Base-by-base conservation (phyloP, 2,888 invertebrate species). In the Choristoneura rosaceana region DNA sequence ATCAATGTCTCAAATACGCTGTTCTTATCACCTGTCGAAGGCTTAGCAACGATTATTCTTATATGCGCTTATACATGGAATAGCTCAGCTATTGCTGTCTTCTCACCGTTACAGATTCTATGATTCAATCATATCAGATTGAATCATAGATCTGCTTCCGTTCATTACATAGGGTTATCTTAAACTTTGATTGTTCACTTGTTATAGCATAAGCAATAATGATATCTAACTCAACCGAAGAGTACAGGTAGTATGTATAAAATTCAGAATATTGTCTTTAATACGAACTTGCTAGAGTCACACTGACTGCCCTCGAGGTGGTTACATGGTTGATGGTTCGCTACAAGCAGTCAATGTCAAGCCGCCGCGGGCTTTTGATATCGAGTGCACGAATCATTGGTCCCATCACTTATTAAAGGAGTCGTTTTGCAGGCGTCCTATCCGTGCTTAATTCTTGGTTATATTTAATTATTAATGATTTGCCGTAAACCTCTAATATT, bases 381-480 rank as follows among this genome's bases (percentile, higher is more conserved):
- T 76, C 81, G 81, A 80, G 82, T 82, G 77, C 82, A 84, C 82
- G 82, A 84, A 81, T 78, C 80, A 79, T 92, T 93, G 92, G 92
- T 93, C 92, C 92, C 92, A 89, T 87, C 90, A 83, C 89, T 87
- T 88, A 81, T 80, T 78, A 79, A 84, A 86, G 87, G 85, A 87
- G 87, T 84, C 84, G 81, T 80, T 75, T 71, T 59, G 74, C 74
- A 75, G 76, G 71, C 74, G 55, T 59, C 70, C 68, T 67, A 62
- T 41, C 38, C 47, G 38, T n/a, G 52, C 62, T 45, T 45, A 61
- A 58, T 63, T 52, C 38, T 67, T 25, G 47, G 38, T 71, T n/a
- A 38, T 59, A 59, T 47, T 38, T 15, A 34, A 59, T 50, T 60
- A 55, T n/a, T 38, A 34, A 33, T 34, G 59, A 41, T 52, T 45